phyloP scores from a whole-genome alignment of 1,140 invertebrate species.

The Zaprionus ornatus region DNA sequence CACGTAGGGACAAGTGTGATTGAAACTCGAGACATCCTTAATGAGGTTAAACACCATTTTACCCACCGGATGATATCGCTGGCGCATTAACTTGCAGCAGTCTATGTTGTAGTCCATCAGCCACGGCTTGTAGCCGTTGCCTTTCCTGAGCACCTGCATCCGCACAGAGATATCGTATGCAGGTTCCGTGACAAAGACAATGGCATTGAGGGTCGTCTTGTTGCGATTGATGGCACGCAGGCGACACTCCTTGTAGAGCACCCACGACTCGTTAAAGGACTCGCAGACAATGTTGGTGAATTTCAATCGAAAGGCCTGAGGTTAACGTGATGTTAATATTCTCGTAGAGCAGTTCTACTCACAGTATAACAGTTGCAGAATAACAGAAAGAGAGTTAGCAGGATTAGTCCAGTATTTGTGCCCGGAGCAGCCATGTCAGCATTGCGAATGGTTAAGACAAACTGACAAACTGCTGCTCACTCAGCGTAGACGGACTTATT shows the following conservation, averaged over 20 bases:
- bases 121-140: slow-evolving; percentile 58
- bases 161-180: slow-evolving; percentile 36
- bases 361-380: background rate
- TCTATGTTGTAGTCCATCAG: slow-evolving; percentile 43
- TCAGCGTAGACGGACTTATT: background rate
- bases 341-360: background rate
- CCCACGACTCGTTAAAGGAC: slow-evolving; percentile 27
- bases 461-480: background rate
- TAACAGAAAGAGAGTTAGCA: background rate
- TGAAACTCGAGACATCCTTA: slow-evolving; percentile 50
- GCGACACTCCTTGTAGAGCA: slow-evolving; percentile 31
- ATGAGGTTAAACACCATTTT: slow-evolving; percentile 35
- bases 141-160: slow-evolving; percentile 30
- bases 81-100: slow-evolving; percentile 41
- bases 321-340: too few species aligned
- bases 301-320: slow-evolving; percentile 1
- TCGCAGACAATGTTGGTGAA: slow-evolving; percentile 18
- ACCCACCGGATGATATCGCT: slow-evolving; percentile 28
- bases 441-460: background rate
- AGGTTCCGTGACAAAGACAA: slow-evolving; percentile 25
- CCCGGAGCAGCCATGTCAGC: background rate
- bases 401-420: background rate
- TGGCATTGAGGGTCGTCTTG: slow-evolving; percentile 26
- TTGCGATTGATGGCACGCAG: slow-evolving; percentile 33
- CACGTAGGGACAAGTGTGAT: slow-evolving; percentile 57